Percentiles rank a stretch among this genome's conserved stretches.
Conservation (phyloP, 2,888 invertebrate genomes). For the Eurytoma californica region DNA sequence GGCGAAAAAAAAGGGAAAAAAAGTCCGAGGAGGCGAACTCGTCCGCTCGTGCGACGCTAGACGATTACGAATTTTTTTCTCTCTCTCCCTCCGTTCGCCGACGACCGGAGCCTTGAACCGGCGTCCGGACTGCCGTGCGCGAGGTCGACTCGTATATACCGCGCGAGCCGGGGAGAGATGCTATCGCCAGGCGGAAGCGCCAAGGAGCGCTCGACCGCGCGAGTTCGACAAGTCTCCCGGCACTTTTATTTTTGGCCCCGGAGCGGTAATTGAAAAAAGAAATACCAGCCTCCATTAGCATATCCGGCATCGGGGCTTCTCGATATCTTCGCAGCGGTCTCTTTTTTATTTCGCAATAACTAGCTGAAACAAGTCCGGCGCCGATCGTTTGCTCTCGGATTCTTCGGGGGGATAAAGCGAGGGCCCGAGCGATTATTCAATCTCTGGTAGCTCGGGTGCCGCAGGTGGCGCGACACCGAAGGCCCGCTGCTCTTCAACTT, state of each 20-base stretch:
- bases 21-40: not conserved
- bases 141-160: not conserved
- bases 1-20: not conserved
- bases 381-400: too few relatives aligned
- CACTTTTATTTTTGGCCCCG: too few relatives aligned
- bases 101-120: slow-evolving; percentile 15
- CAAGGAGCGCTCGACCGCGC: too few relatives aligned
- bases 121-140: not conserved
- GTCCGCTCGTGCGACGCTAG: too few relatives aligned
- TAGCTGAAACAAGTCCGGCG: too few relatives aligned
- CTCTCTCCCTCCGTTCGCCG: not conserved
- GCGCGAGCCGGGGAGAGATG: slow-evolving; percentile 3
- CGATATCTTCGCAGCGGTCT: not conserved
- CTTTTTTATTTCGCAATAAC: slow-evolving; percentile 7
- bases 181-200: slow-evolving; percentile 23
- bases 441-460: not conserved
- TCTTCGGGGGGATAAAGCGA: too few relatives aligned
- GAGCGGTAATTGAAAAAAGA: too few relatives aligned
- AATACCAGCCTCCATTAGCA: too few relatives aligned
- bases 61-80: slow-evolving; percentile 10
- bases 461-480: not conserved
- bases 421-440: slow-evolving; percentile 1
- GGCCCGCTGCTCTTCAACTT: not conserved
- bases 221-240: too few relatives aligned
- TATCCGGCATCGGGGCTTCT: too few relatives aligned